phyloP scores from a whole-genome alignment of 2,113 vertebrate species.

The Megaptera novaeangliae region DNA sequence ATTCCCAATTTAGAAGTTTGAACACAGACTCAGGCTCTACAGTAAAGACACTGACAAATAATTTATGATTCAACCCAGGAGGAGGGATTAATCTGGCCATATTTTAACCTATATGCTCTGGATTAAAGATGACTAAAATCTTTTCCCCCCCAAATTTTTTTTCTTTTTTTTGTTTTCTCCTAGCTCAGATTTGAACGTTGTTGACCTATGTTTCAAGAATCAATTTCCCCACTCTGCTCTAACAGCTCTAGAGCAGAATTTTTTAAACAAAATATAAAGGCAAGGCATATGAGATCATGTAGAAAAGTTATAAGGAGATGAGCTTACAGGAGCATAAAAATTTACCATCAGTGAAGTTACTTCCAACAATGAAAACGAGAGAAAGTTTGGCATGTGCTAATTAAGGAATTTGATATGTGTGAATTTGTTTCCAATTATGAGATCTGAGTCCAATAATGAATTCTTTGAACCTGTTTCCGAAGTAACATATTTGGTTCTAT shows the following conservation, averaged over 20 bases:
- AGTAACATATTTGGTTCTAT: constrained; percentile 63
- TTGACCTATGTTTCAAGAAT: constrained; percentile 2
- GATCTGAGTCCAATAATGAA: constrained; percentile 64
- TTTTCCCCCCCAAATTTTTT: background rate
- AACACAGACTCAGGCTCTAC: background rate
- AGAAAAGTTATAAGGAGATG: constrained; percentile 45
- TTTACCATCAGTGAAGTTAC: constrained; percentile 39
- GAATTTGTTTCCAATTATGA: constrained; percentile 73
- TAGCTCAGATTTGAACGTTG: constrained; percentile 16
- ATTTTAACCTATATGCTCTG: background rate
- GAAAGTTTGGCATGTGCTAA: constrained; percentile 69
- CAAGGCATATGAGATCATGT: constrained; percentile 30
- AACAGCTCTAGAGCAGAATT: background rate
- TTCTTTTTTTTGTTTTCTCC: constrained; percentile 21
- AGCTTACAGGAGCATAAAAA: constrained; percentile 43
- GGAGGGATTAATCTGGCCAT: background rate
- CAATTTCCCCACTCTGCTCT: background rate
- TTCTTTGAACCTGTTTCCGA: constrained; percentile 70
- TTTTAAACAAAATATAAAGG: constrained; percentile 27
- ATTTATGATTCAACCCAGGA: background rate
- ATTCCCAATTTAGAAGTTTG: background rate
- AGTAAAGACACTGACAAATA: background rate
- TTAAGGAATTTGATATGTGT: constrained; percentile 65
- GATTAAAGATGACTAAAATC: background rate
- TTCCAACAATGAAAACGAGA: constrained; percentile 48